Conservation (phyloP, 1,140 invertebrate genomes). For the Paraescarpia echinospica region DNA sequence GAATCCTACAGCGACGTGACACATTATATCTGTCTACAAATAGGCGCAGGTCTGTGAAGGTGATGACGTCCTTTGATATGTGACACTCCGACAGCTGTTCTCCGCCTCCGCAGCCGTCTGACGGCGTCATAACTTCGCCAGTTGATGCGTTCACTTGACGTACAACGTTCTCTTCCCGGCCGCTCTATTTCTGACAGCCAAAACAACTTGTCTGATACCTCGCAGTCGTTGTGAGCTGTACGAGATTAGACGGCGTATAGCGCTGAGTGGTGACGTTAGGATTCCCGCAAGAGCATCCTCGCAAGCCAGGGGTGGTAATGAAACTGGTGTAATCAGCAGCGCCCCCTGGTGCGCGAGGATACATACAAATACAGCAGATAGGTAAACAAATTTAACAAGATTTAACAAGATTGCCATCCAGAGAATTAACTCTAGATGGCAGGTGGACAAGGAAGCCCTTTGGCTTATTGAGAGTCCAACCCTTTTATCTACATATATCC, state of each 20-base stretch:
- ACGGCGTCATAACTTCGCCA: neutral
- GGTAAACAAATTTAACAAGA: too few species aligned
- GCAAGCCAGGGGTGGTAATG: too few species aligned
- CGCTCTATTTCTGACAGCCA: neutral
- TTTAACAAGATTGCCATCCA: too few species aligned
- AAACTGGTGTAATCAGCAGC: too few species aligned
- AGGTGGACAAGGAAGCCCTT: too few species aligned
- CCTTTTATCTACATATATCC: too few species aligned
- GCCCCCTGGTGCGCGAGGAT: too few species aligned
- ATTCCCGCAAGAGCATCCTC: neutral
- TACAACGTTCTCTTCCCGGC: neutral
- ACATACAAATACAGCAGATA: too few species aligned
- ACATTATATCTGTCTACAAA: neutral
- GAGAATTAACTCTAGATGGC: too few species aligned
- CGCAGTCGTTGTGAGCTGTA: neutral
- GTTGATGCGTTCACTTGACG: neutral
- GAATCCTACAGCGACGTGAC: too few species aligned
- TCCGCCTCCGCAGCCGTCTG: neutral
- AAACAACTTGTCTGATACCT: neutral
- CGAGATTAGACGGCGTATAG: neutral
- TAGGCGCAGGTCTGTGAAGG: neutral
- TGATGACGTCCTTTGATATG: neutral
- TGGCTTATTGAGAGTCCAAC: too few species aligned
- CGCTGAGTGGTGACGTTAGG: neutral
- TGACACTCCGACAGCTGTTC: neutral